Evolutionary conservation across 2,797 vertebrate genomes (phyloP), one percentile per base, ranked within the genome.

Genomic region (Acropternis orthonyx): DNA sequence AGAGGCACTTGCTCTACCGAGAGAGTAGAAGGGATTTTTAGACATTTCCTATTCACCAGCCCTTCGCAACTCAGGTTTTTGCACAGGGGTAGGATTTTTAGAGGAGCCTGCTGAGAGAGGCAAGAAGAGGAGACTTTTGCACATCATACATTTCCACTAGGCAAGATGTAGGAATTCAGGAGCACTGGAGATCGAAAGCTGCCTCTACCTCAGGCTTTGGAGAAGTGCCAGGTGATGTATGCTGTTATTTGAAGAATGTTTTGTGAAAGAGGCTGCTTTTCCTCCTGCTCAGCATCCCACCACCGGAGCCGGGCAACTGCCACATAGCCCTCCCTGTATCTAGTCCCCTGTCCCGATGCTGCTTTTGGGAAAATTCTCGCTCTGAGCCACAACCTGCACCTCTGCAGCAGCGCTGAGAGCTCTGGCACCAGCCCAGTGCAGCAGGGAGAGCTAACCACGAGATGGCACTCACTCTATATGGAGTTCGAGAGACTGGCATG

Each of bases 361-460:
- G 52, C 21, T 0, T 27, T 65, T 22, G 46, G 76, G n/a, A 66
- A 0, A 24, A 1, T 51, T 27, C 12, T 6, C 0, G 0, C 2
- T 14, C 41, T 3, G 59, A 30, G 24, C 5, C 34, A 26, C 52
- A 32, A 1, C 10, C 30, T 32, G 63, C n/a, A 27, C 62, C 37
- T 15, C 22, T 19, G 63, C 83, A 26, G 19, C 46, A 37, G 26
- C 12, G 1, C 7, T 7, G 61, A 68, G 61, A 43, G 41, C 39
- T 54, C 51, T 9, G 32, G 58, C 44, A 66, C 17, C 71, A 46
- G 56, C 46, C 15, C 48, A 17, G 44, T 7, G 86, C 78, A 74
- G 61, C 52, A 9, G 36, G 44, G 54, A 46, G 20, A 51, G 67
- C 10, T 1, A 14, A 44, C 96, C 96, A 88, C 69, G 26, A 97